phyloP scores from a whole-genome alignment of 64 coral and sea anemone species.

The Montipora efflorescens region DNA sequence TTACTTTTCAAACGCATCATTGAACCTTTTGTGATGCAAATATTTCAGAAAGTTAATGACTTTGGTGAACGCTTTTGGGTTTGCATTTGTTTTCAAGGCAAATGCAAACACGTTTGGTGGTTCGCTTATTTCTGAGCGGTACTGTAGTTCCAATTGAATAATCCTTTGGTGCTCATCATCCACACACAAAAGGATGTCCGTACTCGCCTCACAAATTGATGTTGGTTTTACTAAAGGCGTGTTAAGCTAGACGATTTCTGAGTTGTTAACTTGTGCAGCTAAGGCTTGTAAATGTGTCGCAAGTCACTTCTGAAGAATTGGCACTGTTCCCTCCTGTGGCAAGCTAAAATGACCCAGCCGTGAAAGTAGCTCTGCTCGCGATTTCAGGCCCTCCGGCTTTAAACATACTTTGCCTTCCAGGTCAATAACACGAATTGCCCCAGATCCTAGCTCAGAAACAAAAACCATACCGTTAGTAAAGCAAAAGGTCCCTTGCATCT shows the following conservation, averaged over 20 bases:
- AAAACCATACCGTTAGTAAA: too few species aligned
- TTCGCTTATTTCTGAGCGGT: too few species aligned
- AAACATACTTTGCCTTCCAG: neutral
- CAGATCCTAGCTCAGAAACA: neutral
- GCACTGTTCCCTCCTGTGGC: too few species aligned
- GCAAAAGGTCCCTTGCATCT: too few species aligned
- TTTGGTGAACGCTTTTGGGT: too few species aligned
- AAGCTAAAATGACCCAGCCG: too few species aligned
- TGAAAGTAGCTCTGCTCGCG: neutral
- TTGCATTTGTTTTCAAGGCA: too few species aligned
- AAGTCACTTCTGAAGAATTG: neutral
- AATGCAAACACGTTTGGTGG: too few species aligned
- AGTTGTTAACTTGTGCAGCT: neutral
- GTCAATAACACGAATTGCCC: neutral
- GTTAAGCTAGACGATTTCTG: slow-evolving; percentile 13
- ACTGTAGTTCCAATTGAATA: neutral
- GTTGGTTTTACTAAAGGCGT: neutral
- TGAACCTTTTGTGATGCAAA: too few species aligned
- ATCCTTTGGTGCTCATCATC: neutral
- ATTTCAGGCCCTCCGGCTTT: neutral
- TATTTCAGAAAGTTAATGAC: too few species aligned
- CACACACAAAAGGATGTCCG: neutral
- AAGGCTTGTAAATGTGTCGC: neutral
- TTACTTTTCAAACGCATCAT: too few species aligned
- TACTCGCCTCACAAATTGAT: neutral